Conservation (phyloP, 2,797 vertebrate species). For the Micromesistius poutassou region DNA sequence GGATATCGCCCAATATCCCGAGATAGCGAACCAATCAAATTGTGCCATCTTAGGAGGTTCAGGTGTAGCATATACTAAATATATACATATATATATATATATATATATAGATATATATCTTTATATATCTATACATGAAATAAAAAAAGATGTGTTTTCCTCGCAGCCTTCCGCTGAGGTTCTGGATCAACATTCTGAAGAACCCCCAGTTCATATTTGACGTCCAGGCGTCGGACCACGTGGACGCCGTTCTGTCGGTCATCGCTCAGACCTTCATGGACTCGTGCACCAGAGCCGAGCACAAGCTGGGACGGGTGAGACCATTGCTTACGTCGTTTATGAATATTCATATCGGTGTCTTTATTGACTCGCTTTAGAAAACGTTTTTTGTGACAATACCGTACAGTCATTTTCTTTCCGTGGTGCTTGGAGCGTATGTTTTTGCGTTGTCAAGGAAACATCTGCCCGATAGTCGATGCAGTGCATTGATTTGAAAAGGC, state of each 20-base stretch:
- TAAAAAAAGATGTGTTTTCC: not conserved
- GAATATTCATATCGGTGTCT: not conserved
- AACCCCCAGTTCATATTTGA: conserved; percentile 97
- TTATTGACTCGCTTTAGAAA: not conserved
- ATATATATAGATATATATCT: not conserved
- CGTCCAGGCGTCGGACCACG: conserved; percentile 90
- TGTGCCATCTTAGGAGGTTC: too few relatives aligned
- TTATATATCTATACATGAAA: not conserved
- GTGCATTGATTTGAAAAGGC: too few relatives aligned
- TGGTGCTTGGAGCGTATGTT: too few relatives aligned
- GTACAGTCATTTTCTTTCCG: too few relatives aligned
- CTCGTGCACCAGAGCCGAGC: conserved; percentile 93
- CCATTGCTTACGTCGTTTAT: not conserved
- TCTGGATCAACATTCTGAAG: conserved; percentile 98
- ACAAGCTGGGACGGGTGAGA: conserved; percentile 92
- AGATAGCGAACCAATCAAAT: too few relatives aligned
- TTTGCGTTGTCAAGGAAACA: not conserved
- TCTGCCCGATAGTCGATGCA: not conserved
- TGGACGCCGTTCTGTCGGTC: conserved; percentile 91
- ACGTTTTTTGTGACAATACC: too few relatives aligned
- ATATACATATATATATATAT: not conserved
- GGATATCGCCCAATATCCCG: too few relatives aligned
- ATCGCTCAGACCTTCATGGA: conserved; percentile 99
- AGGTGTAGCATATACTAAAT: too few relatives aligned
- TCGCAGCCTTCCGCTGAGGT: conserved; percentile 86